phyloP scores from a whole-genome alignment of 2,888 invertebrate genomes.

The Cerastoderma edule region DNA sequence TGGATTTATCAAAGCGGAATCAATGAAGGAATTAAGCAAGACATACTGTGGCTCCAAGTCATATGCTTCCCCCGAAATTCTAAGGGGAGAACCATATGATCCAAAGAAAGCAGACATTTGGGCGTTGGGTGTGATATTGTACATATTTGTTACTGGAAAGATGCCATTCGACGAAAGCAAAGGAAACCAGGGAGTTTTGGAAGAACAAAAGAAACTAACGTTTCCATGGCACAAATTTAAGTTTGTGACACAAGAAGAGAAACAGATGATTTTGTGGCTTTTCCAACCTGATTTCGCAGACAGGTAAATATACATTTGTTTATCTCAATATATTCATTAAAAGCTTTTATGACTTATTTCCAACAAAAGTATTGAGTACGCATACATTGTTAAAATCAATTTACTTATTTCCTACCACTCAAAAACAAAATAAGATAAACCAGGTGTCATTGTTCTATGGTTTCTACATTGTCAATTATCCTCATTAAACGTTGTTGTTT shows the following conservation, averaged over 20 bases:
- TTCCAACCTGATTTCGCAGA: conserved; percentile 75
- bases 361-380: too few species aligned
- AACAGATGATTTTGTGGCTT: conserved; percentile 72
- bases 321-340: too few species aligned
- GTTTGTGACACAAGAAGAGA: conserved; percentile 69
- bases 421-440: too few species aligned
- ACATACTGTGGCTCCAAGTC: conserved; percentile 86
- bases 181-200: conserved; percentile 80
- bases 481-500: too few species aligned
- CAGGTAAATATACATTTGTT: background rate
- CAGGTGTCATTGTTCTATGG: too few species aligned
- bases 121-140: conserved; percentile 85
- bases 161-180: conserved; percentile 85
- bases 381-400: too few species aligned
- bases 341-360: too few species aligned
- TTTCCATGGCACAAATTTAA: conserved; percentile 80
- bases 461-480: too few species aligned
- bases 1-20: conserved; percentile 83
- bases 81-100: conserved; percentile 85
- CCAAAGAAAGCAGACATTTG: conserved; percentile 84
- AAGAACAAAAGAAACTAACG: conserved; percentile 78
- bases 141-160: conserved; percentile 84
- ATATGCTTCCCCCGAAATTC: conserved; percentile 84
- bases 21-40: conserved; percentile 78
- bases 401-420: too few species aligned